A percentile compares a stretch with the other conserved stretches of the same genome.
phyloP scores from a whole-genome alignment of 2,888 invertebrate species.

The Halocaridina rubra region DNA sequence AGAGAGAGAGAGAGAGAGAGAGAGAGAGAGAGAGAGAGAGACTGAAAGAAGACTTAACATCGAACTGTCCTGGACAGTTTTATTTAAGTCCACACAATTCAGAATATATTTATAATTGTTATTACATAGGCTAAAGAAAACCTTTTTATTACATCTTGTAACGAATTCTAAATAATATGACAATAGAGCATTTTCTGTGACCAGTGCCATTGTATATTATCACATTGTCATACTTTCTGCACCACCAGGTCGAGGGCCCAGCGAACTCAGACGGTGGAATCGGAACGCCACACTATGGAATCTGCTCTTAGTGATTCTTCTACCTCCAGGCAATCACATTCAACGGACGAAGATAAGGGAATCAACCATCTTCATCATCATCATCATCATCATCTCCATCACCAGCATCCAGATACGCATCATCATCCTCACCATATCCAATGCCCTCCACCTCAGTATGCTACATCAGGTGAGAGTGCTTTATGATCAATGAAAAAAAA shows the following conservation, averaged over 20 bases:
- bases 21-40: too few species aligned
- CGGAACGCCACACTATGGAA: slow-evolving; percentile 66
- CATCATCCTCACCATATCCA: not conserved
- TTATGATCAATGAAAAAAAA: too few species aligned
- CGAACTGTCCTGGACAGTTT: too few species aligned
- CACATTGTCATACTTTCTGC: slow-evolving; percentile 5
- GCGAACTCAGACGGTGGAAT: slow-evolving; percentile 62
- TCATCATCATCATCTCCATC: not conserved
- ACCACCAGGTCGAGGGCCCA: slow-evolving; percentile 40
- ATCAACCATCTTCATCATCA: slow-evolving; percentile 22
- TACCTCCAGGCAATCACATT: slow-evolving; percentile 58
- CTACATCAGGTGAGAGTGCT: not conserved
- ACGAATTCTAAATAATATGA: too few species aligned
- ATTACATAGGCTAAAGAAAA: too few species aligned
- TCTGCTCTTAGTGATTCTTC: slow-evolving; percentile 68
- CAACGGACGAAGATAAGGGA: slow-evolving; percentile 54
- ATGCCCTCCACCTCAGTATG: not conserved
- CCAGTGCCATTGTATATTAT: too few species aligned
- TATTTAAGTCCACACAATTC: too few species aligned
- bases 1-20: too few species aligned
- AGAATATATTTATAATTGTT: too few species aligned
- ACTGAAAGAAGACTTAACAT: too few species aligned
- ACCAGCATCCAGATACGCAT: not conserved
- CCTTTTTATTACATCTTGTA: too few species aligned
- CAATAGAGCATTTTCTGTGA: too few species aligned